Percentiles rank a stretch among this genome's conserved stretches.
Evolutionary conservation across 2,888 invertebrate genomes (phyloP).

Genomic region (Balanococcus diminutus): DNA sequence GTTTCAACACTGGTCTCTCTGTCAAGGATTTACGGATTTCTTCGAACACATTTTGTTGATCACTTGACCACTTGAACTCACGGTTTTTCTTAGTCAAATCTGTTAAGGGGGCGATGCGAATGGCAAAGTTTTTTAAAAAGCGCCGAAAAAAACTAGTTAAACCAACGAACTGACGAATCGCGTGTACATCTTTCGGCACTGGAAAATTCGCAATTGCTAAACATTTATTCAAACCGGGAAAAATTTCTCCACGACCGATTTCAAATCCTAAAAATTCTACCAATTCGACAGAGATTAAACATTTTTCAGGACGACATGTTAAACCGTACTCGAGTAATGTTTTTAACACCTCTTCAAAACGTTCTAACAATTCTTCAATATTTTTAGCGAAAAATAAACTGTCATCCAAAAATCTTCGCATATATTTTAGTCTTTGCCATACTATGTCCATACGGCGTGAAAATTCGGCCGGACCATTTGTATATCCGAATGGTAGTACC

Average conservation of each 20-base stretch:
- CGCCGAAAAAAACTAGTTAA: slow-evolving; percentile 39
- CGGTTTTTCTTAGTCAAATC: neutral
- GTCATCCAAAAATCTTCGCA: neutral
- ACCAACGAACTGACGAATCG: slow-evolving; percentile 7
- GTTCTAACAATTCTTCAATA: neutral
- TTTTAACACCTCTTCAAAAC: neutral
- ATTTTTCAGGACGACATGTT: slow-evolving; percentile 11
- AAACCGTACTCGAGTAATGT: neutral
- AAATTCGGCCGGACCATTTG: slow-evolving; percentile 29
- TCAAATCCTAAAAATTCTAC: slow-evolving; percentile 25
- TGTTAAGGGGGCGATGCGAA: slow-evolving; percentile 6
- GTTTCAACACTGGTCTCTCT: slow-evolving; percentile 58
- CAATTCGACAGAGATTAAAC: neutral
- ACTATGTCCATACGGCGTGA: slow-evolving; percentile 56
- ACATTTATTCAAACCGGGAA: neutral
- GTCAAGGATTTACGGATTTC: slow-evolving; percentile 48
- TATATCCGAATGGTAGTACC: neutral
- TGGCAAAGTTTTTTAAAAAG: slow-evolving; percentile 40
- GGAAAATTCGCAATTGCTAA: neutral
- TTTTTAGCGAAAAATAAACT: neutral
- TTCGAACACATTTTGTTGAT: neutral
- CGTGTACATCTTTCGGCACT: neutral
- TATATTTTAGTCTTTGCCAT: neutral
- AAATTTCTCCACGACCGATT: neutral
- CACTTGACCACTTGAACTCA: neutral